Evolutionary conservation across 2,113 vertebrate species (phyloP).

Genomic region (Mustela lutreola): DNA sequence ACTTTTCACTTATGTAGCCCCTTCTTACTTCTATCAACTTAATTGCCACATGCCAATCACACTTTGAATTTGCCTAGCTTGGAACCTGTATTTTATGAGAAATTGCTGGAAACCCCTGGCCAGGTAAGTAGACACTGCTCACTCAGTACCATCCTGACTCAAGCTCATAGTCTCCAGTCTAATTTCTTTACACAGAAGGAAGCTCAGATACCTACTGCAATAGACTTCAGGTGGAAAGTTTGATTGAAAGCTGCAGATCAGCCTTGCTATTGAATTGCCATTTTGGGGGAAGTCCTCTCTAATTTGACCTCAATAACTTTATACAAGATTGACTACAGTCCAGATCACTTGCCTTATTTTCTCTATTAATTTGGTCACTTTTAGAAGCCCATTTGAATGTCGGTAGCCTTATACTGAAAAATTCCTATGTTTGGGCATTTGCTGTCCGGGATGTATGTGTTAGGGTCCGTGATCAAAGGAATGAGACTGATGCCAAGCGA

Average conservation of each 20-base stretch:
- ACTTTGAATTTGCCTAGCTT: not conserved
- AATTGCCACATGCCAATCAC: not conserved
- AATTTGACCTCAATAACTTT: not conserved
- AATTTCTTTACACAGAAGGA: not conserved
- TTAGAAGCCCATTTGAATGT: not conserved
- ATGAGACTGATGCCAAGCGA: no score
- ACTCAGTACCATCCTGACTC: not conserved
- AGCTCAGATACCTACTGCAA: not conserved
- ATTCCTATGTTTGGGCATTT: not conserved
- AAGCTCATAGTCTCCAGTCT: not conserved
- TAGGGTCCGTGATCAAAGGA: no score
- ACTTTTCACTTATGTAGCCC: not conserved
- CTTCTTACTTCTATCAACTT: not conserved
- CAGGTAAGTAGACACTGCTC: not conserved
- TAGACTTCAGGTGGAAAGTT: not conserved
- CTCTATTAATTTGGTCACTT: conserved; percentile 25
- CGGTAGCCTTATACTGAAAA: not conserved
- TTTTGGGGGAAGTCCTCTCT: not conserved
- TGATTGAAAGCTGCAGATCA: not conserved
- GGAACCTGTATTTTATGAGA: not conserved
- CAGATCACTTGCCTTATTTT: not conserved
- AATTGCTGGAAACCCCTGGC: not conserved
- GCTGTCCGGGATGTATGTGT: not conserved
- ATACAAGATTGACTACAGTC: not conserved
- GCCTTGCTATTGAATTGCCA: not conserved